A percentile compares a stretch with the other conserved stretches of the same genome.
Conservation (phyloP, 2,797 vertebrate species). For the Catharus ustulatus region DNA sequence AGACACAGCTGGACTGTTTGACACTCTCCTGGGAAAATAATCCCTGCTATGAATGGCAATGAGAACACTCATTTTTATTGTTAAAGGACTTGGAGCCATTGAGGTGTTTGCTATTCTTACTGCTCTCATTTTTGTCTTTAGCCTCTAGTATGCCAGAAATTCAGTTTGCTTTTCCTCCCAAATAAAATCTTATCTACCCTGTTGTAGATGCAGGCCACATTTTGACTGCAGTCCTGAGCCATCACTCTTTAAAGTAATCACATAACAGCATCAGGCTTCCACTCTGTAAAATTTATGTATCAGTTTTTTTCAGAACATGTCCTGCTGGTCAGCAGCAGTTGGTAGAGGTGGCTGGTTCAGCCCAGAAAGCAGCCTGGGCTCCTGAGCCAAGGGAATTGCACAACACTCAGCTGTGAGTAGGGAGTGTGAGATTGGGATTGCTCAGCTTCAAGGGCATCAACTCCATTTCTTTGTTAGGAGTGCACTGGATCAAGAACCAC, state of each 20-base stretch:
- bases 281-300: neutral
- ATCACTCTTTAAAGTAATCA: neutral
- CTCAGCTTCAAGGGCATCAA: neutral
- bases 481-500: accelerated
- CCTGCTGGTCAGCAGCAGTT: neutral
- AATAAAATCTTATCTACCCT: neutral
- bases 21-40: neutral
- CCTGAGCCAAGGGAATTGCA: neutral
- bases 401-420: accelerated
- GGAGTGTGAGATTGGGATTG: neutral
- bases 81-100: neutral
- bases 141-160: neutral
- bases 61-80: neutral
- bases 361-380: neutral
- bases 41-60: neutral
- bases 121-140: neutral
- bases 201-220: neutral
- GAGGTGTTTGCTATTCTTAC: neutral
- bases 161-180: neutral
- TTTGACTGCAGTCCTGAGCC: neutral
- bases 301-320: neutral
- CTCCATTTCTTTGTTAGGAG: accelerated
- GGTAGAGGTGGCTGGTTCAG: neutral
- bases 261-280: neutral
- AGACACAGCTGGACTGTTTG: neutral